Evolutionary conservation across 2,113 vertebrate species (phyloP).

Genomic region (Salvelinus sp.): DNA sequence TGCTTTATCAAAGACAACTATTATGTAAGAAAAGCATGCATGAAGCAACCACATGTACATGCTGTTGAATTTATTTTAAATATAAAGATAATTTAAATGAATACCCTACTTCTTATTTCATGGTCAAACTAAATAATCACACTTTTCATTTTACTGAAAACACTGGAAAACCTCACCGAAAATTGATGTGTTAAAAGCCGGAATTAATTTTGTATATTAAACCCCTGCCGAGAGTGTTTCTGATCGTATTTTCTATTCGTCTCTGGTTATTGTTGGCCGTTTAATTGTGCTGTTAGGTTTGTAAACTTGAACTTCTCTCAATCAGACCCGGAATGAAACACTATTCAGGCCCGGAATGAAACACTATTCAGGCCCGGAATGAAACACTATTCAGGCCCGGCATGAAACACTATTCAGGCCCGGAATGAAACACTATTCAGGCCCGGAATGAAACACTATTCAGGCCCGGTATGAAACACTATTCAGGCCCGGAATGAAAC

Average conservation of each 20-base stretch:
- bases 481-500: no score
- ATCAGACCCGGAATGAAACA: constrained; percentile 27
- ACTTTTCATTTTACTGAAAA: neutral
- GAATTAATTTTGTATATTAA: neutral
- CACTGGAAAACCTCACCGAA: neutral
- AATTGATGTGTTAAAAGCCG: neutral
- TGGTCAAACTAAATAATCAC: neutral
- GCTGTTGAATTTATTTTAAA: neutral
- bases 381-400: no score
- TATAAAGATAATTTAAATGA: neutral
- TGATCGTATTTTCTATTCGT: constrained; percentile 55
- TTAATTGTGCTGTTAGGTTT: constrained; percentile 50
- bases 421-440: no score
- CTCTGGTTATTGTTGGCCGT: constrained; percentile 29
- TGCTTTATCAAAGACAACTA: neutral
- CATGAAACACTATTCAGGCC: no score
- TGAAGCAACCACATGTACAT: neutral
- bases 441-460: no score
- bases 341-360: constrained; percentile 1
- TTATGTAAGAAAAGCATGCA: neutral
- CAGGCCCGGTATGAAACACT: no score
- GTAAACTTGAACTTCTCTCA: constrained; percentile 62
- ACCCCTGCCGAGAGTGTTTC: neutral
- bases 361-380: constrained; percentile 48
- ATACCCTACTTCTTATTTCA: neutral